Percentiles rank a stretch among this genome's conserved stretches.
Conservation (phyloP, 2,113 vertebrate species). For the Lophochroa leadbeateri region DNA sequence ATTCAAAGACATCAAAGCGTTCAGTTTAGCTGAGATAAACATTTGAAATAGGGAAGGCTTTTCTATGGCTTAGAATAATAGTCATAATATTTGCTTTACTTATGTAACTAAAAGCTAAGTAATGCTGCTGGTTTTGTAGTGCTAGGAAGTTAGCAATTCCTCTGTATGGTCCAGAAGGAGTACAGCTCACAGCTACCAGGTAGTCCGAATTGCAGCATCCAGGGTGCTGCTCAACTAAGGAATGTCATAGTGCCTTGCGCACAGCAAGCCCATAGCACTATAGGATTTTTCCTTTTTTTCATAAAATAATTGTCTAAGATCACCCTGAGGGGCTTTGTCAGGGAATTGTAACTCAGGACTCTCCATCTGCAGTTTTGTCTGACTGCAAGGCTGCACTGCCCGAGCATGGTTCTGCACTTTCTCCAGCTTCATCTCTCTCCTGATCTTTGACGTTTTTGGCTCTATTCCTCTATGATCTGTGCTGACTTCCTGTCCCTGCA, state of each 20-base stretch:
- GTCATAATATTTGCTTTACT: background rate
- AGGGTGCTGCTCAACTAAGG: background rate
- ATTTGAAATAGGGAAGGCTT: background rate
- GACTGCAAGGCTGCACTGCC: background rate
- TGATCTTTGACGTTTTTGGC: background rate
- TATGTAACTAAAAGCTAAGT: background rate
- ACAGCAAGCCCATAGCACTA: background rate
- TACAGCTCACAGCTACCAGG: background rate
- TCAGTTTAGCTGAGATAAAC: constrained; percentile 30
- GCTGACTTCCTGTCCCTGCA: background rate
- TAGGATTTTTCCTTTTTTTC: background rate
- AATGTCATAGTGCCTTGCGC: background rate
- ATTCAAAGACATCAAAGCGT: constrained; percentile 33
- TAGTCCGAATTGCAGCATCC: background rate
- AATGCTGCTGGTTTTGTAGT: background rate
- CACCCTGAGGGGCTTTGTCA: background rate
- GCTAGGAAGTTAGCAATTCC: background rate
- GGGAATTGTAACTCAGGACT: background rate
- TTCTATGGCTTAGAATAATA: constrained; percentile 20
- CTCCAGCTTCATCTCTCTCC: background rate
- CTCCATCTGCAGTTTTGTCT: background rate
- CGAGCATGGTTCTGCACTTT: background rate
- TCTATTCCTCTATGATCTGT: background rate
- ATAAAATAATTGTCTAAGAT: background rate
- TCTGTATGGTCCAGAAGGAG: background rate